Conservation (phyloP, 1,140 invertebrate genomes). For the Tetragonula clypearis region DNA sequence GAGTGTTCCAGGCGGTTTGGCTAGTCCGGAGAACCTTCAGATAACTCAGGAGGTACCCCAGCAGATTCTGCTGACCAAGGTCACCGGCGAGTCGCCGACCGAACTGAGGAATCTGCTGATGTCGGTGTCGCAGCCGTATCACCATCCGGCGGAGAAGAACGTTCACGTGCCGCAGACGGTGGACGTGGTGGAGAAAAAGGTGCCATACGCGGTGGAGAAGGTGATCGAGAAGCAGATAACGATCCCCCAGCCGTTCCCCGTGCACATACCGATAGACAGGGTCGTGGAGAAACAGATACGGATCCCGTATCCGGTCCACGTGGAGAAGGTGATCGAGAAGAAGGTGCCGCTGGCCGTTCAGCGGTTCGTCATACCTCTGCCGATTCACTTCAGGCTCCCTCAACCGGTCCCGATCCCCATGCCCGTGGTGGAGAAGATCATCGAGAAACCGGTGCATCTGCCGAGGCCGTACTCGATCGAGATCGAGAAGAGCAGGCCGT, state of each 20-base stretch:
- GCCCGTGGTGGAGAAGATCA: slow-evolving; percentile 68
- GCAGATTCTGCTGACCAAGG: slow-evolving; percentile 31
- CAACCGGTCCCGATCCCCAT: slow-evolving; percentile 57
- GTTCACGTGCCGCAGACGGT: slow-evolving; percentile 74
- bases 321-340: slow-evolving; percentile 82
- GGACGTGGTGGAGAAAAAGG: slow-evolving; percentile 79
- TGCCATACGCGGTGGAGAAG: slow-evolving; percentile 67
- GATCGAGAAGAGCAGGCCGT: slow-evolving; percentile 70
- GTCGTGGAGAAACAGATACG: slow-evolving; percentile 82
- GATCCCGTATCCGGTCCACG: slow-evolving; percentile 79
- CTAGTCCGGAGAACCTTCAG: neutral
- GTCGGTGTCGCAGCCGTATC: neutral
- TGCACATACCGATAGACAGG: slow-evolving; percentile 62
- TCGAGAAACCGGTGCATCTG: slow-evolving; percentile 77
- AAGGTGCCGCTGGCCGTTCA: slow-evolving; percentile 70
- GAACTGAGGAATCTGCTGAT: slow-evolving; percentile 33
- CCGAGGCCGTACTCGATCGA: slow-evolving; percentile 69
- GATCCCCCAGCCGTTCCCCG: slow-evolving; percentile 64
- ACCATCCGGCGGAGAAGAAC: slow-evolving; percentile 56
- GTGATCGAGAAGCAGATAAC: slow-evolving; percentile 69
- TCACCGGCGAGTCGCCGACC: neutral
- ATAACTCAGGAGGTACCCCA: slow-evolving; percentile 16
- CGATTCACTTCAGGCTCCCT: slow-evolving; percentile 73
- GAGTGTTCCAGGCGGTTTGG: neutral
- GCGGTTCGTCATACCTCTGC: slow-evolving; percentile 76